Conservation (phyloP, 2,888 invertebrate genomes). For the Stomorhina lunata region DNA sequence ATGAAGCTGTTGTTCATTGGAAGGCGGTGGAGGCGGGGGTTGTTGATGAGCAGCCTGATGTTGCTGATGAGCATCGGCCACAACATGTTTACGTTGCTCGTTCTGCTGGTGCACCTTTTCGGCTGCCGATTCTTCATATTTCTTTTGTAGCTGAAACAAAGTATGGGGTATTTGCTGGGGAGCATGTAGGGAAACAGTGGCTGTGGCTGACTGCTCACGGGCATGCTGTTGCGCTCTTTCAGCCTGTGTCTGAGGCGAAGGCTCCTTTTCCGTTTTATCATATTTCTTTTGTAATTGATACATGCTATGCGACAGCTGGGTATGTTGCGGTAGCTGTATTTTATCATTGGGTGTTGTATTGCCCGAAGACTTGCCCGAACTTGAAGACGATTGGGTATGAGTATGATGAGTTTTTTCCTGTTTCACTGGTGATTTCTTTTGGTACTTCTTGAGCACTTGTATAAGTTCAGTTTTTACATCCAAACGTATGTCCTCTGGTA, state of each 20-base stretch:
- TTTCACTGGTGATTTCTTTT: constrained; percentile 75
- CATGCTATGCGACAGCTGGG: constrained; percentile 76
- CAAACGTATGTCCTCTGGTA: constrained; percentile 77
- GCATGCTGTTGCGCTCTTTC: constrained; percentile 73
- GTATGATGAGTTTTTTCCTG: constrained; percentile 71
- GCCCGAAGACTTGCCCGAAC: constrained; percentile 62
- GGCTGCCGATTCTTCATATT: constrained; percentile 70
- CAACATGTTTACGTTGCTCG: constrained; percentile 76
- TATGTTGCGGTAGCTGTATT: constrained; percentile 68
- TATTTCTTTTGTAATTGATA: constrained; percentile 78
- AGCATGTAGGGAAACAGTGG: constrained; percentile 70
- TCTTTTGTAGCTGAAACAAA: constrained; percentile 75
- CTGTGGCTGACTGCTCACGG: constrained; percentile 54
- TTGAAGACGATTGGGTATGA: constrained; percentile 69
- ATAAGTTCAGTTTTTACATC: constrained; percentile 78
- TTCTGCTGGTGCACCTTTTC: constrained; percentile 78
- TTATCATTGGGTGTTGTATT: constrained; percentile 70
- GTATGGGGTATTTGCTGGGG: constrained; percentile 75
- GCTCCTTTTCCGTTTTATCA: constrained; percentile 76
- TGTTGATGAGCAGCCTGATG: constrained; percentile 71
- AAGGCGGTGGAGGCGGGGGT: constrained; percentile 76
- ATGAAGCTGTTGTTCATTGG: constrained; percentile 77
- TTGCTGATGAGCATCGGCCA: constrained; percentile 75
- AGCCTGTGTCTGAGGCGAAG: constrained; percentile 76
- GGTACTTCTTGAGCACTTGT: constrained; percentile 77